These are phyloP conservation scores for Holothuria scabra DNA, from an alignment of 53 echinoderm and acorn worm genomes.

Conservation along the genomic window DNA sequence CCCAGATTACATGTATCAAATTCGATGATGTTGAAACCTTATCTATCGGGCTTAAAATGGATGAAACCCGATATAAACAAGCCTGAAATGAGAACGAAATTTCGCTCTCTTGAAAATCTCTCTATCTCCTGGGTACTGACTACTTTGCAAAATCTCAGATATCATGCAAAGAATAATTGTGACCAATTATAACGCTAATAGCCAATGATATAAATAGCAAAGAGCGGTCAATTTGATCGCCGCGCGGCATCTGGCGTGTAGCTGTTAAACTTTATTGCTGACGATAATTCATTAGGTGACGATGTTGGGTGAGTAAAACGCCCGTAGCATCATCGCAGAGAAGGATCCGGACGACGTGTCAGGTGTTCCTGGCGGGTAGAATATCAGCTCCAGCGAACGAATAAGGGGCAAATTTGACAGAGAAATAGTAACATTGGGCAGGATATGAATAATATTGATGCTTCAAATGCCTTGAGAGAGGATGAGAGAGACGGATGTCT, in stretches of 20 bases:
- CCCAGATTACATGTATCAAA: slow-evolving; percentile 31
- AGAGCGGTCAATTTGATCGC: slow-evolving; percentile 30
- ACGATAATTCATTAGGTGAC: slow-evolving; percentile 34
- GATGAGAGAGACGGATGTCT: too few relatives aligned
- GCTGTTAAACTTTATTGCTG: slow-evolving; percentile 42
- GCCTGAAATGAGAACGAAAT: slow-evolving; percentile 18
- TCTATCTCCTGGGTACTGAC: slow-evolving; percentile 33
- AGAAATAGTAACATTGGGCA: too few relatives aligned
- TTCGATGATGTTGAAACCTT: slow-evolving; percentile 24
- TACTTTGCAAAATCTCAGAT: slow-evolving; percentile 30
- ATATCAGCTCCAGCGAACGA: neutral
- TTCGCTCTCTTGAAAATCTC: slow-evolving; percentile 5
- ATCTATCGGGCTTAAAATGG: slow-evolving; percentile 11
- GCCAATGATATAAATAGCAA: slow-evolving; percentile 23
- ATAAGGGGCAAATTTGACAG: too few relatives aligned
- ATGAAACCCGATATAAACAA: slow-evolving; percentile 33
- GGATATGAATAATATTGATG: too few relatives aligned
- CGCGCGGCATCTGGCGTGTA: slow-evolving; percentile 40
- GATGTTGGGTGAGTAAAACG: too few relatives aligned
- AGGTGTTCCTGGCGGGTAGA: slow-evolving; percentile 18
- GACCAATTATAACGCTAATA: slow-evolving; percentile 33
- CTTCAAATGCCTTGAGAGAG: too few relatives aligned
- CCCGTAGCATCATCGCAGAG: neutral
- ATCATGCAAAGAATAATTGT: slow-evolving; percentile 16
- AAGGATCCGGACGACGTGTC: slow-evolving; percentile 11